Evolutionary conservation across 2,113 vertebrate genomes (phyloP).

Genomic region (Parus major): DNA sequence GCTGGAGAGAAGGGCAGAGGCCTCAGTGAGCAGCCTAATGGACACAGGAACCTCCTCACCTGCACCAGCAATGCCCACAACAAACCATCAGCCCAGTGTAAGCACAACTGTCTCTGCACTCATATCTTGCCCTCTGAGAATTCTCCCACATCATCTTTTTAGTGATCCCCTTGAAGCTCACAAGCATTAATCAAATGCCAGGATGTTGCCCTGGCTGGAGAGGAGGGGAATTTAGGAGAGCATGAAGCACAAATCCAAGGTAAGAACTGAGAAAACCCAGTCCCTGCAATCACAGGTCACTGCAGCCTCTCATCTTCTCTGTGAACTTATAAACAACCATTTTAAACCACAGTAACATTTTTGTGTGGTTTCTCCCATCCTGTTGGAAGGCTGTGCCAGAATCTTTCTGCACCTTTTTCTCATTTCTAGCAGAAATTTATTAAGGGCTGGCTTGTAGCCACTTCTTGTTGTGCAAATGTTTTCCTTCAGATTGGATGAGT

Average conservation of each 20-base stretch:
- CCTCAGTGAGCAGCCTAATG: not conserved
- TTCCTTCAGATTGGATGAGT: not conserved
- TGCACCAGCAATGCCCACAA: not conserved
- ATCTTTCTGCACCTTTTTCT: conserved; percentile 54
- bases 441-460: conserved; percentile 24
- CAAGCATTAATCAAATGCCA: not conserved
- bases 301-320: not conserved
- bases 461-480: conserved; percentile 30
- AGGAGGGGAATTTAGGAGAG: not conserved
- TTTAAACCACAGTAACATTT: conserved; percentile 23
- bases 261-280: not conserved
- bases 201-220: not conserved
- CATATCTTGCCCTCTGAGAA: not conserved
- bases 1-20: not conserved
- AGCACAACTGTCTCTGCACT: not conserved
- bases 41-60: not conserved
- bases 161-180: not conserved
- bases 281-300: not conserved
- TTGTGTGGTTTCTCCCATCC: conserved; percentile 38
- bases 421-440: conserved; percentile 47
- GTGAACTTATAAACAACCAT: not conserved
- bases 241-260: not conserved
- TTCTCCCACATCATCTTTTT: not conserved
- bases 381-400: conserved; percentile 16
- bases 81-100: not conserved